Evolutionary conservation across 2,113 vertebrate genomes (phyloP).

Genomic region (Nycticryphes semicollaris): DNA sequence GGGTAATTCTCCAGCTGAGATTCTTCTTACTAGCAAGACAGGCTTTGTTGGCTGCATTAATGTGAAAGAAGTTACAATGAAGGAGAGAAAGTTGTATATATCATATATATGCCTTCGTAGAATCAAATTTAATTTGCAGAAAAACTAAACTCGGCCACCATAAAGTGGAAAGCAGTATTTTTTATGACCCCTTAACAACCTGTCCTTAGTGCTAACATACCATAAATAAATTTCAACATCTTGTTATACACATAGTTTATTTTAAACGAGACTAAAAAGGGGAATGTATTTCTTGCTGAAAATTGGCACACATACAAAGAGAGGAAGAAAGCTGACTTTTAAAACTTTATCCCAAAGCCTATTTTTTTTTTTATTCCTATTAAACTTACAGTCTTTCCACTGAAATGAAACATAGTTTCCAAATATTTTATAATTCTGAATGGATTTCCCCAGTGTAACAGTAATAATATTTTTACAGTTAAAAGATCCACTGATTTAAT

Average conservation of each 20-base stretch:
- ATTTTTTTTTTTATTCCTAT: neutral
- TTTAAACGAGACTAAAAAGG: slow-evolving; percentile 48
- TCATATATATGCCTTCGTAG: neutral
- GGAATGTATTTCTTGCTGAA: slow-evolving; percentile 15
- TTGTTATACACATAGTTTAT: slow-evolving; percentile 37
- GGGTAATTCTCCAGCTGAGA: neutral
- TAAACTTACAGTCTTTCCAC: neutral
- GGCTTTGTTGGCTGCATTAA: neutral
- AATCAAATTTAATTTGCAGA: slow-evolving; percentile 16
- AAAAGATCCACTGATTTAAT: slow-evolving; percentile 67
- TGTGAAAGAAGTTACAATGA: neutral
- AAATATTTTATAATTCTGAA: slow-evolving; percentile 51
- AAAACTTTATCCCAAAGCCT: neutral
- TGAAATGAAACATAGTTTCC: slow-evolving; percentile 37
- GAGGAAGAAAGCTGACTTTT: neutral
- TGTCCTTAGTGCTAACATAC: slow-evolving; percentile 47
- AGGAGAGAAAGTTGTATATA: neutral
- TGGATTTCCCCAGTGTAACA: slow-evolving; percentile 48
- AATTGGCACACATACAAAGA: slow-evolving; percentile 17
- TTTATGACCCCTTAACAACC: slow-evolving; percentile 65
- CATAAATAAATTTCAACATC: slow-evolving; percentile 48
- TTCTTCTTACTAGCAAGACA: neutral
- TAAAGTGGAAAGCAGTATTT: slow-evolving; percentile 56
- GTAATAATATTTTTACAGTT: slow-evolving; percentile 68
- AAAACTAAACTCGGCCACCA: neutral